Base-by-base conservation (phyloP, 2,888 invertebrate genomes). In the Eupithecia subfuscata region DNA sequence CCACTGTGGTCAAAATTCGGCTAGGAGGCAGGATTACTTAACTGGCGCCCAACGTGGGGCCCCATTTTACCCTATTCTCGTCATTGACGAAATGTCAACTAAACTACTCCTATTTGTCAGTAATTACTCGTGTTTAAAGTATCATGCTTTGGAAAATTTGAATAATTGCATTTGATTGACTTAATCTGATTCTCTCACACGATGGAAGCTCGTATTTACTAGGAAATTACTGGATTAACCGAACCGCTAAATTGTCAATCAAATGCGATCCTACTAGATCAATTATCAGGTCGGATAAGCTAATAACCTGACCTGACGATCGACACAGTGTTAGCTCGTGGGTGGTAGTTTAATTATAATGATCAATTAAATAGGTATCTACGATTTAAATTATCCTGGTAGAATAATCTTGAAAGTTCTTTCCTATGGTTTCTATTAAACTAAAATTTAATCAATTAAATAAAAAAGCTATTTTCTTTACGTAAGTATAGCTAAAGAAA, bases 191-290 rank as follows among this genome's bases (percentile, higher is more conserved):
- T 22, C 12, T 56, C 22, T 11, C 12, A 56, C 22, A 52, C 8
- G n/a, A 22, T 12, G 30, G 14, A 14, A 63, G 30, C 30, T 63
- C 16, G 16, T 5, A 67, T 52, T 67, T 67, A 34, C 22, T 34
- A n/a, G 65, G 16, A 25, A 72, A 72, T 68, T 40, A 40, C 25
- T 18, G 56, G 18, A n/a, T 56, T 22, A 56, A 68, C 40, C 30
- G 37, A 64, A 48, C 45, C 40, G 25, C n/a, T 68, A 25, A 37
- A 68, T 67, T 56, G 56, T 22, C 11, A 56, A 56, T 56, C 11
- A 52, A 52, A 52, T 56, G 22, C 22, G 9, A 56, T 1, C 2
- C 22, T 56, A 0, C 56, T 52, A n/a, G 9, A 3, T n/a, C n/a
- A 40, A 37, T 67, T 25, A 63, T 16, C 63, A 63, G n/a, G 63